Conservation (phyloP, 2,888 invertebrate species). For the Monopis laevigella region DNA sequence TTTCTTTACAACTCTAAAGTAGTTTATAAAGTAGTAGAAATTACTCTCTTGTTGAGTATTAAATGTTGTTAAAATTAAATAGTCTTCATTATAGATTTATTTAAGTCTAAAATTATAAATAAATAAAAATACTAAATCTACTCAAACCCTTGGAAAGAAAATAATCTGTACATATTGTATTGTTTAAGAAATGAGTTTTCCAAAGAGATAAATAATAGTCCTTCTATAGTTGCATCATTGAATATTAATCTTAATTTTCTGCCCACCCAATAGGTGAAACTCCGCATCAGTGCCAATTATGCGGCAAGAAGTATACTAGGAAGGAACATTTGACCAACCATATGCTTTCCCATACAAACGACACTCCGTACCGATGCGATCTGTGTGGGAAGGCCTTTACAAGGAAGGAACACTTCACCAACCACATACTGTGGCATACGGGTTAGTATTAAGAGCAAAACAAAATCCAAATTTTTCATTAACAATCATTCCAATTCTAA, state of each 20-base stretch:
- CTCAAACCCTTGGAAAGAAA: constrained; percentile 12
- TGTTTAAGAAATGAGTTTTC: too few species aligned
- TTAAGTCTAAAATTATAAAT: too few species aligned
- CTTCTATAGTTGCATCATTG: constrained; percentile 66
- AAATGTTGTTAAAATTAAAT: too few species aligned
- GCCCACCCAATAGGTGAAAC: constrained; percentile 87
- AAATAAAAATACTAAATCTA: too few species aligned
- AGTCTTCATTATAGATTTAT: too few species aligned
- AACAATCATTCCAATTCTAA: too few species aligned
- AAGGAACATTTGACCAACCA: constrained; percentile 90
- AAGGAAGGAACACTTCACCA: constrained; percentile 89
- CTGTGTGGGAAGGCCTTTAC: constrained; percentile 90
- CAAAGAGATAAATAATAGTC: too few species aligned
- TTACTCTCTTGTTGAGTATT: too few species aligned
- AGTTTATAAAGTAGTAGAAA: too few species aligned
- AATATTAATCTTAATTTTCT: constrained; percentile 61
- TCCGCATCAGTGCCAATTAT: constrained; percentile 87
- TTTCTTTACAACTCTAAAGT: too few species aligned
- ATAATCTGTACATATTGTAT: constrained; percentile 16
- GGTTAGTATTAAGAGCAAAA: constrained; percentile 69
- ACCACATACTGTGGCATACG: constrained; percentile 90
- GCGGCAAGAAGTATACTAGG: constrained; percentile 88
- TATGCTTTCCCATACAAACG: constrained; percentile 88
- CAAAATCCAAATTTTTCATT: too few species aligned
- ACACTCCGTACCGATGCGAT: constrained; percentile 87